Evolutionary conservation across 2,888 invertebrate species (phyloP).

Genomic region (Drosophila parthenogenetica): DNA sequence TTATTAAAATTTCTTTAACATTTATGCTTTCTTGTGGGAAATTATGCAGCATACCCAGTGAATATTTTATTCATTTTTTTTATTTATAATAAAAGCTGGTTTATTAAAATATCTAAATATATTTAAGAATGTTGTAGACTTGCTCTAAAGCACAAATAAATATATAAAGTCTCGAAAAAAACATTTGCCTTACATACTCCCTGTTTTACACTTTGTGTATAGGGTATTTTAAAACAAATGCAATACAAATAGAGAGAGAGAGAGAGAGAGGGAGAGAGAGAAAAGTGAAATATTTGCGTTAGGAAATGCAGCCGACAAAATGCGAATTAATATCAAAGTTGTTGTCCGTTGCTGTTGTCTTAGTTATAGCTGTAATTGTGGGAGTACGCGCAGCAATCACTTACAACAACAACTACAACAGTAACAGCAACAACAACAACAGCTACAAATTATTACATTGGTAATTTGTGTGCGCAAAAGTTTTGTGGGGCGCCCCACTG

Average conservation of each 20-base stretch:
- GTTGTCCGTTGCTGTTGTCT: conserved; percentile 22
- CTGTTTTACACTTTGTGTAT: not conserved
- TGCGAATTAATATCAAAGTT: conserved; percentile 68
- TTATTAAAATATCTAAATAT: too few species aligned
- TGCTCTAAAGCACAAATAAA: too few species aligned
- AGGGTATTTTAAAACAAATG: conserved; percentile 13
- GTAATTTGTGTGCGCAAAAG: conserved; percentile 62
- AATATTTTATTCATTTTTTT: too few species aligned
- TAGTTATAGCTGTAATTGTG: conserved; percentile 23
- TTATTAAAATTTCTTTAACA: too few species aligned
- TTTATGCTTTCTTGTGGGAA: too few species aligned
- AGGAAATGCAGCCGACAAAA: conserved; percentile 70
- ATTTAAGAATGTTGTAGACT: too few species aligned
- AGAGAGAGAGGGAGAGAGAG: not conserved
- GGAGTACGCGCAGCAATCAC: conserved; percentile 56
- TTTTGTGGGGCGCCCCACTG: conserved; percentile 59
- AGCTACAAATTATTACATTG: conserved; percentile 59
- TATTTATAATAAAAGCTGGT: too few species aligned
- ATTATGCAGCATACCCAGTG: too few species aligned
- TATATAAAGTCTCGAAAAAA: too few species aligned
- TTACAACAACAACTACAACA: conserved; percentile 35
- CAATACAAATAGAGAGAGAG: not conserved
- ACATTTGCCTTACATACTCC: too few species aligned
- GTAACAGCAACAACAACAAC: conserved; percentile 24
- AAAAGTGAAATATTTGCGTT: conserved; percentile 63